Conservation (phyloP, 2,888 invertebrate genomes). For the Prostheceraeus crozeri region DNA sequence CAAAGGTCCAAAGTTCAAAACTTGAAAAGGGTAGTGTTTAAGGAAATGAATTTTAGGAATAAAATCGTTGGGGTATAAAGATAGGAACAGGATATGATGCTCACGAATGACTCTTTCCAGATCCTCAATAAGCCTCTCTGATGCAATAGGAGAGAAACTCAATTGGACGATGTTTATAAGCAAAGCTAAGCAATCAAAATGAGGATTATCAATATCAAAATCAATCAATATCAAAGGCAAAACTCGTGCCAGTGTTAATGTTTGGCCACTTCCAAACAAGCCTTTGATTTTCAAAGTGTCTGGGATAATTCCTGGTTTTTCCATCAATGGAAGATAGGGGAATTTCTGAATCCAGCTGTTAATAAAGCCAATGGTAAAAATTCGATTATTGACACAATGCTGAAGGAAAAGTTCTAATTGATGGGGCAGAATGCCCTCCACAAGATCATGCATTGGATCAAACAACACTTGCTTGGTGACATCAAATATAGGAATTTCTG, state of each 20-base stretch:
- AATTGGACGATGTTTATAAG: conserved; percentile 3
- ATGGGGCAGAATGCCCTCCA: not conserved
- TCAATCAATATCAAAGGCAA: no score
- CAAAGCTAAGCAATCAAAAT: not conserved
- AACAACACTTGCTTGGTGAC: conserved; percentile 2
- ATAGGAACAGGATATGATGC: not conserved
- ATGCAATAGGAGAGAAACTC: not conserved
- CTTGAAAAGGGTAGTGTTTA: not conserved
- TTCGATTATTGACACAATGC: not conserved
- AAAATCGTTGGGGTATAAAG: not conserved
- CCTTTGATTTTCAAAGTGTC: not conserved
- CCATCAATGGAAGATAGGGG: not conserved
- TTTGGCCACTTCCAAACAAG: not conserved
- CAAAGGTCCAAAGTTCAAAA: not conserved
- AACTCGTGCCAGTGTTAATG: not conserved
- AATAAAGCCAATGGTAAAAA: not conserved
- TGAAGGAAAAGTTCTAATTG: not conserved
- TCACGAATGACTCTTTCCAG: not conserved
- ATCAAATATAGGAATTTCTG: not conserved
- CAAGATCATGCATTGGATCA: conserved; percentile 15
- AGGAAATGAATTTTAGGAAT: conserved; percentile 2
- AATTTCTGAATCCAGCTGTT: not conserved
- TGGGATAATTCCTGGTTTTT: not conserved
- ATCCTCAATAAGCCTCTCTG: not conserved
- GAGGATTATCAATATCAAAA: not conserved